phyloP scores from a whole-genome alignment of 2,113 vertebrate species.

The Rhineura floridana region DNA sequence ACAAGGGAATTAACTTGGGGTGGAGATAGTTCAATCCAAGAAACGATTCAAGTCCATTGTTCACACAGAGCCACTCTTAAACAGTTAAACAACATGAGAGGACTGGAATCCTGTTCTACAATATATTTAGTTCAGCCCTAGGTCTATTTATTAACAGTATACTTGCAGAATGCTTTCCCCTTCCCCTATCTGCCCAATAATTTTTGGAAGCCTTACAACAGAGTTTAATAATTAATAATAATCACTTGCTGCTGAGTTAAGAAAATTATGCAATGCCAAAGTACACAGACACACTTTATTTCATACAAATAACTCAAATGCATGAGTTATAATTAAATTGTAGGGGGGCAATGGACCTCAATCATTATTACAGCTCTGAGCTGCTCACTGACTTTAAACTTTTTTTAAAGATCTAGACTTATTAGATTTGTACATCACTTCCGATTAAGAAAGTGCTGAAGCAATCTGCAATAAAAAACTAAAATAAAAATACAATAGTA shows the following conservation, averaged over 20 bases:
- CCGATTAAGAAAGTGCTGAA: no score
- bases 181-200: fast-evolving
- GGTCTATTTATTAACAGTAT: not conserved
- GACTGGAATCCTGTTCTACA: not conserved
- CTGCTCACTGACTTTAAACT: not conserved
- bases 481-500: no score
- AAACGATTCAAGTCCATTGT: no score
- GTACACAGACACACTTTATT: not conserved
- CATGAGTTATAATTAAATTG: not conserved
- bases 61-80: no score
- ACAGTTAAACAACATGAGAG: no score
- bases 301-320: not conserved
- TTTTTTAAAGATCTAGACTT: no score
- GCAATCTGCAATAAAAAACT: no score
- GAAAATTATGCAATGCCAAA: not conserved
- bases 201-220: not conserved
- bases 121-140: not conserved
- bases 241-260: not conserved
- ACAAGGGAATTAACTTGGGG: no score
- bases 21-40: no score
- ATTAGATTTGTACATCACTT: no score
- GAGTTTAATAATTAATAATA: not conserved
- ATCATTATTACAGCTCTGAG: not conserved
- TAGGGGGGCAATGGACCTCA: not conserved
- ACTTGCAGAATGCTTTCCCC: no score